Evolutionary conservation across 2,113 vertebrate genomes (phyloP), one percentile per base, ranked within the genome.

Genomic region (Clarias gariepinus): DNA sequence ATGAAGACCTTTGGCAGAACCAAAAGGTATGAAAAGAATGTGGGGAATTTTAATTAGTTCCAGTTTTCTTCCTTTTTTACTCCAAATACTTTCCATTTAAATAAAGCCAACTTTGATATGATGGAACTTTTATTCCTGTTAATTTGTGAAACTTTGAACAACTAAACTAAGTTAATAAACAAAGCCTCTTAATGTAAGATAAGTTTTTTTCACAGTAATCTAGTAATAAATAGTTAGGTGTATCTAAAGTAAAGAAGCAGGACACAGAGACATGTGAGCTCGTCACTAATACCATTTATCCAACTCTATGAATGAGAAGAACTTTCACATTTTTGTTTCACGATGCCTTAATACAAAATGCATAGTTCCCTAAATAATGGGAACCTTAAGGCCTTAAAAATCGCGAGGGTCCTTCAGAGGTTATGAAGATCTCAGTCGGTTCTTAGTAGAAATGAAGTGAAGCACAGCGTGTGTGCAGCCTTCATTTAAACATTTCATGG

Each of bases 31-130:
- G 93, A 92, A 71, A 78, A 90, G 94, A 94, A 96, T 95, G 93
- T 82, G n/a, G 60, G 89, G 94, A 93, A 96, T 95, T 94, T 94
- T 95, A 94, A 95, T 95, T 90, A 92, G 90, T 93, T 91, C 91
- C 94, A 95, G 93, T 90, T 94, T 92, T 87, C 90, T 91, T 57
- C 73, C 81, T 89, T 86, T 58, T 64, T 36, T 16, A 16, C 64
- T 73, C 64, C 33, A 79, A 77, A 86, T 18, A 82, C 82, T 58
- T 82, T 28, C n/a, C 11, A 58, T 86, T 83, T 86, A 91, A 92
- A 89, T 82, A 90, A 91, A 87, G 82, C 83, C 74, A 77, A 28
- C 84, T 86, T 92, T 88, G 90, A 89, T 92, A 87, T 82, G 86
- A 47, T 18, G 55, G 82, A 86, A 81, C 89, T 69, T 87, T 86